Percentiles rank a stretch among this genome's conserved stretches.
These are phyloP conservation scores for Plagiodera versicolora DNA, from an alignment of 2,888 invertebrate genomes.

Conservation along the genomic window DNA sequence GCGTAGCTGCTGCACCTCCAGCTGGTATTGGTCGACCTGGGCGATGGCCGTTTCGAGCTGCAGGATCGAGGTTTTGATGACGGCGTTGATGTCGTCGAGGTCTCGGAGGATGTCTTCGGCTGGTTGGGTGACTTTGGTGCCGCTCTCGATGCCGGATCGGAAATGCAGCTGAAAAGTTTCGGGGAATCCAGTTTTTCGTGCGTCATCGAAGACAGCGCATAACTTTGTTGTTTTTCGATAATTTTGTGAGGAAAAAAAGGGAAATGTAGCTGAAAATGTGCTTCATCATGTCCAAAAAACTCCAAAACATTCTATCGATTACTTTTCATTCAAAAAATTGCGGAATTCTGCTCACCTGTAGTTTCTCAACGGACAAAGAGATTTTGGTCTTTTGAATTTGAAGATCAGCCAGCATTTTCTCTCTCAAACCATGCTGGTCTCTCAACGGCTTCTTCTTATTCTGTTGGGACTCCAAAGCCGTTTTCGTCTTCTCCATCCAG, in stretches of 20 bases:
- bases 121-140: slow-evolving; percentile 71
- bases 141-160: slow-evolving; percentile 80
- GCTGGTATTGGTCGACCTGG: slow-evolving; percentile 86
- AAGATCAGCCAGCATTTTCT: slow-evolving; percentile 84
- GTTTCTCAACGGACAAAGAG: slow-evolving; percentile 84
- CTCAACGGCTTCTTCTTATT: slow-evolving; percentile 85
- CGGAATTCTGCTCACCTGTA: slow-evolving; percentile 77
- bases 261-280: no score
- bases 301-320: no score
- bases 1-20: slow-evolving; percentile 82
- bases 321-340: no score
- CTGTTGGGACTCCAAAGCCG: slow-evolving; percentile 75
- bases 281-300: no score
- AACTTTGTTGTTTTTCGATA: no score
- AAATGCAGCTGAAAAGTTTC: slow-evolving; percentile 93
- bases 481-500: slow-evolving; percentile 87
- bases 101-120: slow-evolving; percentile 71
- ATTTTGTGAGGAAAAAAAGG: no score
- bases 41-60: slow-evolving; percentile 75
- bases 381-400: slow-evolving; percentile 90
- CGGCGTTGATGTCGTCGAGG: slow-evolving; percentile 67
- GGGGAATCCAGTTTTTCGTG: no score
- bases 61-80: slow-evolving; percentile 65
- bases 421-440: slow-evolving; percentile 82
- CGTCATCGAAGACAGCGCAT: no score